Percentiles rank a stretch among this genome's conserved stretches.
phyloP scores from a whole-genome alignment of 2,113 vertebrate genomes.

The Thymallus thymallus region DNA sequence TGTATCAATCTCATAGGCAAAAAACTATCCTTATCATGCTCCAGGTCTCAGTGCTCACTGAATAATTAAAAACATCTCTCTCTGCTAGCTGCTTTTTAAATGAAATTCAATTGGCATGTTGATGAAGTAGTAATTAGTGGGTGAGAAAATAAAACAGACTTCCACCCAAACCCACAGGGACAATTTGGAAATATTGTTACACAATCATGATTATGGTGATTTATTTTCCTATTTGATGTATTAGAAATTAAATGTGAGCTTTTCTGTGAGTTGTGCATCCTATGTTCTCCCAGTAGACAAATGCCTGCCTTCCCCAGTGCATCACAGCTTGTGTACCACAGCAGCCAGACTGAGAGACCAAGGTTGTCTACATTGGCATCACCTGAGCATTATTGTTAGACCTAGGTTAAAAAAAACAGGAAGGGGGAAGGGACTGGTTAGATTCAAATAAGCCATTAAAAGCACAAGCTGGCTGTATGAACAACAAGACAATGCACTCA shows the following conservation, averaged over 20 bases:
- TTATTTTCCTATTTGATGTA: not conserved
- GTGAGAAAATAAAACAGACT: conserved; percentile 22
- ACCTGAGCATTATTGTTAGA: conserved; percentile 39
- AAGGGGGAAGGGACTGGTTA: conserved; percentile 33
- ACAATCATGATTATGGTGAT: conserved; percentile 5
- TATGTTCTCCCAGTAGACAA: too few relatives aligned
- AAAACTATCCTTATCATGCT: conserved; percentile 15
- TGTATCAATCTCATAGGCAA: conserved; percentile 43
- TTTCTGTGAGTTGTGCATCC: too few relatives aligned
- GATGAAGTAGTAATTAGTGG: conserved; percentile 50
- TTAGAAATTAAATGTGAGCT: too few relatives aligned
- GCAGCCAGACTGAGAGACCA: not conserved
- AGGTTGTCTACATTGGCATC: conserved; percentile 30
- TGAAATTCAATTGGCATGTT: conserved; percentile 49
- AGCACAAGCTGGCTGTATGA: conserved; percentile 45
- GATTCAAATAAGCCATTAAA: conserved; percentile 55
- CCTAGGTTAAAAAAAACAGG: conserved; percentile 45
- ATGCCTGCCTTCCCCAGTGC: too few relatives aligned
- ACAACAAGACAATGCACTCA: conserved; percentile 67
- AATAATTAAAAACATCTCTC: conserved; percentile 33
- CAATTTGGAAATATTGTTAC: too few relatives aligned
- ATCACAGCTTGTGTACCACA: too few relatives aligned
- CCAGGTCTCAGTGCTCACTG: conserved; percentile 16
- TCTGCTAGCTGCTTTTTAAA: conserved; percentile 27
- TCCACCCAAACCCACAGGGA: too few relatives aligned